phyloP scores from a whole-genome alignment of 35 echinoderm and acorn worm genomes.

The Ophioderma brevispina region DNA sequence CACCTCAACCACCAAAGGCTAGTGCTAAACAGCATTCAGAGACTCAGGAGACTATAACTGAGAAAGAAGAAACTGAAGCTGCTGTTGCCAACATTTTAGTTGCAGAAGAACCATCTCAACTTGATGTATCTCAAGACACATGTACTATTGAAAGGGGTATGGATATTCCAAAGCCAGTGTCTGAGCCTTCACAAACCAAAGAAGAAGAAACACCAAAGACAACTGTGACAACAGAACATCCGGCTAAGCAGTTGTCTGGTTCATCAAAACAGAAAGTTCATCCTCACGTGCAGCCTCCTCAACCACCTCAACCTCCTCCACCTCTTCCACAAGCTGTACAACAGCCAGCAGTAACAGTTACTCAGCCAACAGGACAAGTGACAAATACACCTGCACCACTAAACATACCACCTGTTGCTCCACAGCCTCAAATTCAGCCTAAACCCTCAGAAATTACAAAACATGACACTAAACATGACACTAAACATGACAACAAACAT shows the following conservation, averaged over 20 bases:
- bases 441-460: not conserved
- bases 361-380: not conserved
- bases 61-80: constrained; percentile 57
- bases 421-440: not conserved
- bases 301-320: not conserved
- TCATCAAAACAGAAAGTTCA: not conserved
- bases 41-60: constrained; percentile 32
- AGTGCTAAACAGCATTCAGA: not conserved
- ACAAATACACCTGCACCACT: not conserved
- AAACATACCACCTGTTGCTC: not conserved
- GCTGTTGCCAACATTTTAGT: constrained; percentile 52
- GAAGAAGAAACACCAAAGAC: not conserved
- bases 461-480: not conserved
- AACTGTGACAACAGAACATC: not conserved
- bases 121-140: constrained; percentile 16
- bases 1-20: not conserved
- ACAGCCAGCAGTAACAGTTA: not conserved
- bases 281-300: not conserved
- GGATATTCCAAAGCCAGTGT: not conserved
- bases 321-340: not conserved
- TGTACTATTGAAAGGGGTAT: not conserved
- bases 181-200: not conserved
- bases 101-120: constrained; percentile 32
- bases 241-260: not conserved
- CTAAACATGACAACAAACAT: not conserved